A percentile compares a stretch with the other conserved stretches of the same genome.
These are phyloP conservation scores for Ferrisia virgata DNA, from an alignment of 2,888 invertebrate genomes.

Conservation along the genomic window DNA sequence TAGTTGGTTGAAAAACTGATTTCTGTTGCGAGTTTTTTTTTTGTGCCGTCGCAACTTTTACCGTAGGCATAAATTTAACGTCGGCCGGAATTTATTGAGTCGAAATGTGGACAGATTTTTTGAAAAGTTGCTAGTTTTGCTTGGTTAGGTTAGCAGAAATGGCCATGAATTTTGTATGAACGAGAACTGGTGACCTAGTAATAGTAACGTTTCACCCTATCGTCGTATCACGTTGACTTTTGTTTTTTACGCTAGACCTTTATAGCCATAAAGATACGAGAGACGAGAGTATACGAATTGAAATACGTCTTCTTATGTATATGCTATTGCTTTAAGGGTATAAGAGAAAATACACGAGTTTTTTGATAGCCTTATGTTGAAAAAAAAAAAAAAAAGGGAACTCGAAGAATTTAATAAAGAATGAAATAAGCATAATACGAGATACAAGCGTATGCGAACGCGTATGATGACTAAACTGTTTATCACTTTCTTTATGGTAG, in stretches of 20 bases:
- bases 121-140: neutral
- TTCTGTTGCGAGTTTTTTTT: neutral
- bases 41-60: neutral
- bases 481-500: neutral
- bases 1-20: neutral
- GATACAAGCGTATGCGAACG: neutral
- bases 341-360: neutral
- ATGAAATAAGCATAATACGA: neutral
- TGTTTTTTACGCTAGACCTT: neutral
- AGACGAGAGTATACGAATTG: neutral
- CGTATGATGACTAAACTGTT: neutral
- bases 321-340: too few species aligned
- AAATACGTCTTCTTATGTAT: neutral
- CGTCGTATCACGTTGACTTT: neutral
- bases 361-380: neutral
- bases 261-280: neutral
- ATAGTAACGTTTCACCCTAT: neutral
- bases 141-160: neutral
- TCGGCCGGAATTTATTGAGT: neutral
- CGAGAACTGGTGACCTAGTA: neutral
- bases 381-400: too few species aligned
- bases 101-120: constrained; percentile 1
- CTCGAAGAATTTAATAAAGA: neutral
- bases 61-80: neutral
- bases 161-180: neutral